phyloP scores from a whole-genome alignment of 2,888 invertebrate species.

The Flexamia atlantica region DNA sequence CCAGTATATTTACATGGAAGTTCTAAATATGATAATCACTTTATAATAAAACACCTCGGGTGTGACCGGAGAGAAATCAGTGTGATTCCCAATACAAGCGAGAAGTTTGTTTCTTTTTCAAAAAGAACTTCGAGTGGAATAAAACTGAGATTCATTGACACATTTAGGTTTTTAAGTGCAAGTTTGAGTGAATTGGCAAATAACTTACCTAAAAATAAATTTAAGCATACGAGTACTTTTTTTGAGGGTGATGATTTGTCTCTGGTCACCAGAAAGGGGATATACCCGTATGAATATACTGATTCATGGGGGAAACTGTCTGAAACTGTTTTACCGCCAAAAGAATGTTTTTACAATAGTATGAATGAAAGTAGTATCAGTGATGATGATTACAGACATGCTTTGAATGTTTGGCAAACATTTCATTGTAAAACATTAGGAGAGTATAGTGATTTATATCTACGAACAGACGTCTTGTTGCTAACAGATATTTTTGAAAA shows the following conservation, averaged over 20 bases:
- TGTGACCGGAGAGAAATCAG: constrained; percentile 1
- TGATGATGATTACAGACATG: no score
- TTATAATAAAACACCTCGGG: constrained; percentile 20
- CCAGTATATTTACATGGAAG: constrained; percentile 15
- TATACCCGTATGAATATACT: no score
- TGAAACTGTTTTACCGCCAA: constrained; percentile 64
- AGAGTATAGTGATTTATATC: constrained; percentile 67
- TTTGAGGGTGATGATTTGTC: not conserved
- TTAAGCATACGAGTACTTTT: no score
- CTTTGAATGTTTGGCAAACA: no score
- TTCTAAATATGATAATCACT: constrained; percentile 41
- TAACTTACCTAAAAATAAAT: no score
- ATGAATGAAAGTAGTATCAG: constrained; percentile 15
- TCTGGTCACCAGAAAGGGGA: constrained; percentile 52
- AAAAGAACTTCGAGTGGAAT: not conserved
- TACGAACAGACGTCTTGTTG: constrained; percentile 67
- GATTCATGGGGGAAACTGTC: constrained; percentile 43
- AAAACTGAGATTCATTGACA: constrained; percentile 50
- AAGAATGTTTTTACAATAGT: constrained; percentile 46
- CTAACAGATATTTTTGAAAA: no score
- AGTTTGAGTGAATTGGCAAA: constrained; percentile 27
- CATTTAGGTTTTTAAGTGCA: constrained; percentile 11
- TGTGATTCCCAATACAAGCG: constrained; percentile 48
- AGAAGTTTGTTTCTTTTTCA: constrained; percentile 51
- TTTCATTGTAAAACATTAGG: no score